These are phyloP conservation scores for Balaenoptera acutorostrata DNA, from an alignment of 2,113 vertebrate genomes.

Conservation along the genomic window DNA sequence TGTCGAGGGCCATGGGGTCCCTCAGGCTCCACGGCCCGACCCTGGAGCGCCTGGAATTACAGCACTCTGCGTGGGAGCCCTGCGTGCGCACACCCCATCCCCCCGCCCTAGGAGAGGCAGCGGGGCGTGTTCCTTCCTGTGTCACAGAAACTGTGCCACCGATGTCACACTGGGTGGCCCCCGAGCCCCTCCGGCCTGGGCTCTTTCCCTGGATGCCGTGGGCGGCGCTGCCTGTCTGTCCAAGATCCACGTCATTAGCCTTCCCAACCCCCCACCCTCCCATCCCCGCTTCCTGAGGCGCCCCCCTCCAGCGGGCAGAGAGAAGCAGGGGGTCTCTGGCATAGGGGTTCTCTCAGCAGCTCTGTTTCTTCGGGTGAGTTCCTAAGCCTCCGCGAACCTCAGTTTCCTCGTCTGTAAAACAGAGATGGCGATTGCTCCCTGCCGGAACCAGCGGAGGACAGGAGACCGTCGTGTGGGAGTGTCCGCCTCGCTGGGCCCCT, in stretches of 20 bases:
- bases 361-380: not conserved
- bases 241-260: not conserved
- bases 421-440: not conserved
- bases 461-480: not conserved
- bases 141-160: not conserved
- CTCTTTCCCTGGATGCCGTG: not conserved
- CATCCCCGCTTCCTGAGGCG: not conserved
- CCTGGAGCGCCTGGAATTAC: not conserved
- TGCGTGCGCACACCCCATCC: rapidly evolving
- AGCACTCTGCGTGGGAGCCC: rapidly evolving
- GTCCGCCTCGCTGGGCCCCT: rapidly evolving
- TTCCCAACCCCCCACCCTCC: rapidly evolving
- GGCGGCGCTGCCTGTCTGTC: not conserved
- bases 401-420: not conserved
- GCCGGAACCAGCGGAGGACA: not conserved
- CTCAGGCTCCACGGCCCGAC: not conserved
- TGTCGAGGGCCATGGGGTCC: not conserved
- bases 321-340: rapidly evolving
- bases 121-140: rapidly evolving
- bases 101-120: not conserved
- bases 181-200: not conserved
- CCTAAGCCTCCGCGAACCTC: not conserved
- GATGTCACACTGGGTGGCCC: not conserved
- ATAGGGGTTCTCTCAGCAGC: rapidly evolving
- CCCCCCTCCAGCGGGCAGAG: not conserved